Evolutionary conservation across 30 jellyfish, hydroid and myxozoan genomes (phyloP), one percentile per base, ranked within the genome.

Genomic region (Cassiopea andromeda): DNA sequence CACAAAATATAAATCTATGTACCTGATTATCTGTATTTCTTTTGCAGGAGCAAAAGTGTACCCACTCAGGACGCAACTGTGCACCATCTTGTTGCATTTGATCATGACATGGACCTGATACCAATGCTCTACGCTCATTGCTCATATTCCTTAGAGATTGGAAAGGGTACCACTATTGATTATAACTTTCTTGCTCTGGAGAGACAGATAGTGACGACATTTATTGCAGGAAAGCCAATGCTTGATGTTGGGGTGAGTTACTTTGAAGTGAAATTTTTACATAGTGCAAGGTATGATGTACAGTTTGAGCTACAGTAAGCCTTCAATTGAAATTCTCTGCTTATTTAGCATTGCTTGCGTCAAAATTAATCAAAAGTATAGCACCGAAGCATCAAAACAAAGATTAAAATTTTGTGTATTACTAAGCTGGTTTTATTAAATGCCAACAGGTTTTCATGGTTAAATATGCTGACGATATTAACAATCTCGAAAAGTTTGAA

Each of bases 51-150:
- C 3, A 69, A 83, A 59, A 73, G 66, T 7, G 85, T 83, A 1
- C 74, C 43, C 7, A 12, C 71, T 45, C 92, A 83, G 50, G 92
- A 83, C 15, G 85, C 74, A n/a, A 83, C 61, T 8, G 14, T 16
- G n/a, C 43, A 49, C 15, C 77, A 83, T 71, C 85, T 83, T 19
- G 72, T 83, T 7, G 92, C 92, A 2, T 83, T 69, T 44, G 92
- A 78, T 54, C 88, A 78, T 48, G 94, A 91, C 43, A 54, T 57
- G 19, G 97, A 91, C 19, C 89, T 91, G n/a, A 8, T 85, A n/a
- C 97, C 97, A 61, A 60, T 91, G 84, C 60, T 91, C 57, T 81
- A 84, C 69, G 87, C 91, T 8, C 93, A 91, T 71, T 91, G 97
- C 78, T 93, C 87, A 64, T 91, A 91, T 47, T 84, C 97, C 59